These are phyloP conservation scores for Dynastes tityus DNA, from an alignment of 2,888 invertebrate genomes.

Conservation along the genomic window DNA sequence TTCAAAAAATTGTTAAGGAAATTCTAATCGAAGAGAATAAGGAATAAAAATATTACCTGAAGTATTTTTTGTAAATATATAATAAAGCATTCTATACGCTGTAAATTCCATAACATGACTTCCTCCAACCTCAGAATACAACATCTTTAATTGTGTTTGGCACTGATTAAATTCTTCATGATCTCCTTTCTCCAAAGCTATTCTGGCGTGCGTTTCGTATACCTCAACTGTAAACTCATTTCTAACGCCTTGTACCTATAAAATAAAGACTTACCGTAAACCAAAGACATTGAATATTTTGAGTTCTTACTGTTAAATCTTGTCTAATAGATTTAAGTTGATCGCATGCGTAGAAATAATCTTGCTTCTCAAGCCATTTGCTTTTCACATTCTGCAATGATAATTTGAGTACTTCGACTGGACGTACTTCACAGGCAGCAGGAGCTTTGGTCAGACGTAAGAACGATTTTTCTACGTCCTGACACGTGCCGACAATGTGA, in stretches of 20 bases:
- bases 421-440: slow-evolving; percentile 91
- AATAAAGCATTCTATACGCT: slow-evolving; percentile 97
- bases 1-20: not conserved
- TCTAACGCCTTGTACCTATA: slow-evolving; percentile 94
- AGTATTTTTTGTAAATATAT: slow-evolving; percentile 97
- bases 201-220: slow-evolving; percentile 98
- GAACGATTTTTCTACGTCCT: slow-evolving; percentile 96
- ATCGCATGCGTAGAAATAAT: slow-evolving; percentile 98
- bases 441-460: slow-evolving; percentile 97
- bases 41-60: slow-evolving; percentile 78
- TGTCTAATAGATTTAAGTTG: slow-evolving; percentile 99
- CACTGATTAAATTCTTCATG: slow-evolving; percentile 99
- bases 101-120: slow-evolving; percentile 92
- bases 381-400: slow-evolving; percentile 93
- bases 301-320: slow-evolving; percentile 90
- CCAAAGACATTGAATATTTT: slow-evolving; percentile 24
- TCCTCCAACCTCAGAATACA: slow-evolving; percentile 87
- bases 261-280: slow-evolving; percentile 24
- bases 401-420: slow-evolving; percentile 86
- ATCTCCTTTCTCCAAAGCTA: slow-evolving; percentile 97
- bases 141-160: slow-evolving; percentile 96
- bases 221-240: slow-evolving; percentile 97
- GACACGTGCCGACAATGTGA: slow-evolving; percentile 95
- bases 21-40: slow-evolving; percentile 15
- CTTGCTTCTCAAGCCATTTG: slow-evolving; percentile 91